A percentile compares a stretch with the other conserved stretches of the same genome.
phyloP scores from a whole-genome alignment of 2,888 invertebrate species.

The Cryptocephalus primarius region DNA sequence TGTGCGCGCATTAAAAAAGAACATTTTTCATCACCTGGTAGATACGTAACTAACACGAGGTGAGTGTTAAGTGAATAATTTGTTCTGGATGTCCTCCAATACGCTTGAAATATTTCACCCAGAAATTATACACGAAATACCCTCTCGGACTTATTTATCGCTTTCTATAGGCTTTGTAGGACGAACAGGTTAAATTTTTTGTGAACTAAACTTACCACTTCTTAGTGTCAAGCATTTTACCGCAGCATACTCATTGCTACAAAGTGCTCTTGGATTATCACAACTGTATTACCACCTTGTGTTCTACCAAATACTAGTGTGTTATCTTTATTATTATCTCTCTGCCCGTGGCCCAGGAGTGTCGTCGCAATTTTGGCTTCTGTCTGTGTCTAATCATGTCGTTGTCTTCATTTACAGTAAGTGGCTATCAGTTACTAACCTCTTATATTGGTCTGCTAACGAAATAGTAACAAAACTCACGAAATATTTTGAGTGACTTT shows the following conservation, averaged over 20 bases:
- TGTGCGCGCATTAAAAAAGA: no score
- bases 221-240: slow-evolving; percentile 18
- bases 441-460: slow-evolving; percentile 2
- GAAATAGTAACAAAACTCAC: no score
- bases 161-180: neutral
- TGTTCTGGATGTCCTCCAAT: no score
- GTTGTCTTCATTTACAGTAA: slow-evolving; percentile 35
- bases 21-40: no score
- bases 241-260: slow-evolving; percentile 23
- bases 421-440: slow-evolving; percentile 33
- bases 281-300: slow-evolving; percentile 23
- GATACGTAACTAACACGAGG: no score
- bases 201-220: slow-evolving; percentile 11
- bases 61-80: no score
- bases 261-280: slow-evolving; percentile 24
- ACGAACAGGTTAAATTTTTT: neutral
- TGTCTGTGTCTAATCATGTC: slow-evolving; percentile 38
- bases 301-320: slow-evolving; percentile 25
- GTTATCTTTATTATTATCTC: slow-evolving; percentile 14
- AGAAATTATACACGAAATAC: no score
- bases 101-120: no score
- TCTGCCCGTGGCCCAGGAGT: slow-evolving; percentile 20
- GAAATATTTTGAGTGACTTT: no score
- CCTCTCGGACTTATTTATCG: no score
- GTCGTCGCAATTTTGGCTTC: slow-evolving; percentile 24